Conservation (phyloP, 2,888 invertebrate species). For the Dolichopus griseipennis region DNA sequence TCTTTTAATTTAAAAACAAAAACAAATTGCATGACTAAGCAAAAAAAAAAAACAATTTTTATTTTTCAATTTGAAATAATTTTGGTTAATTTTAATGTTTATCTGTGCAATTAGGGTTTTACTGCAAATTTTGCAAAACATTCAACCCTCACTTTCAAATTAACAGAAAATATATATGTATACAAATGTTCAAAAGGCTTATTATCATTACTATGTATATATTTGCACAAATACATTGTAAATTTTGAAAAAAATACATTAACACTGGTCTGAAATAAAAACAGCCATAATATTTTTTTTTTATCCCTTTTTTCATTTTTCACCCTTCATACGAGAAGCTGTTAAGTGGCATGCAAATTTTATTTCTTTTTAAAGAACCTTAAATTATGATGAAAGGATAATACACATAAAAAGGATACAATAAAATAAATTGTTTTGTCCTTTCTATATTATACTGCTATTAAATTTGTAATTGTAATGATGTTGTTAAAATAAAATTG, state of each 20-base stretch:
- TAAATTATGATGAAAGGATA: background rate
- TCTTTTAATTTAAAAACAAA: too few relatives aligned
- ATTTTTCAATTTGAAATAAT: too few relatives aligned
- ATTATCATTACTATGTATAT: too few relatives aligned
- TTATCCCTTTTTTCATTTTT: background rate
- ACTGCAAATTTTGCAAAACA: background rate
- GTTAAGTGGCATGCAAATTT: conserved; percentile 1
- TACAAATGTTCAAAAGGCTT: too few relatives aligned
- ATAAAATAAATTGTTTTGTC: background rate
- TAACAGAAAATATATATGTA: too few relatives aligned
- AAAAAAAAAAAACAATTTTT: too few relatives aligned
- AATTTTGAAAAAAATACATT: too few relatives aligned
- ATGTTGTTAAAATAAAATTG: conserved; percentile 1
- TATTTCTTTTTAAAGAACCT: background rate
- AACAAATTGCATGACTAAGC: too few relatives aligned
- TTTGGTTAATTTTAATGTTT: too few relatives aligned
- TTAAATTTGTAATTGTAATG: background rate
- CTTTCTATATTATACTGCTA: background rate
- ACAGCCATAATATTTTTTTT: background rate
- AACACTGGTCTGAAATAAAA: background rate
- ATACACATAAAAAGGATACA: background rate
- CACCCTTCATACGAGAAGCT: conserved; percentile 6
- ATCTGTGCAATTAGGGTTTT: background rate
- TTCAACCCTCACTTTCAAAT: background rate
- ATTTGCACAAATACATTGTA: too few relatives aligned